Base-by-base conservation (phyloP, 2,797 vertebrate species). In the Coregonus suidteri region DNA sequence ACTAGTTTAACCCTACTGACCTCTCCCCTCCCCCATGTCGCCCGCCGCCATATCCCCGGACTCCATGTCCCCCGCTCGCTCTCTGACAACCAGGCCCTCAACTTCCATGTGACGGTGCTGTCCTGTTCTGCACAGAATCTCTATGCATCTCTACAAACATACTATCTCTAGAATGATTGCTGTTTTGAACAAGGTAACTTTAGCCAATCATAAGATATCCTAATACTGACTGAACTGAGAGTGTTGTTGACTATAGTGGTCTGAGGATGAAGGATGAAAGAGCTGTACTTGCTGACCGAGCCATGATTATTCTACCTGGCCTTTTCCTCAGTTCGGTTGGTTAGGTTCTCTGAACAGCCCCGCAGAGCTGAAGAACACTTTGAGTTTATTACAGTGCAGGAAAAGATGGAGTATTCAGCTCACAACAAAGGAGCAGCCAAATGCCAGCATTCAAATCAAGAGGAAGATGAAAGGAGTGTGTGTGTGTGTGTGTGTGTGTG, bases 311-410 rank as follows among this genome's bases (percentile, higher is more conserved):
- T 62, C 18, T 9, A 62, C n/a, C 18, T 9, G 56, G 56, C 56
- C n/a, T 20, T 62, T 62, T 7, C 18, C 56, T 3, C n/a, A n/a
- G 6, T 62, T 20, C 56, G 2, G 4, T 62, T 62, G 56, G 56
- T 62, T 56, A 56, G 53, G 53, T 18, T 56, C 6, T 56, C 53
- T 47, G 41, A 47, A 47, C 41, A 47, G 9, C 41, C 2, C 41
- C 41, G 41, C 0, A 18, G 53, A 20, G 6, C 56, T 62, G n/a
- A n/a, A 62, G 18, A 62, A 47, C 7, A 18, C 18, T 34, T 34
- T 62, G 56, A 62, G n/a, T n/a, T 62, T 20, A 62, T 62, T 62
- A n/a, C n/a, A 62, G 56, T n/a, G 56, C 56, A 59, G 56, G 6
- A 59, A n/a, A n/a, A 59, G 7, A 59, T 59, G 56, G n/a, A 59